Evolutionary conservation across 1,140 invertebrate species (phyloP).

Genomic region (Apis dorsata): DNA sequence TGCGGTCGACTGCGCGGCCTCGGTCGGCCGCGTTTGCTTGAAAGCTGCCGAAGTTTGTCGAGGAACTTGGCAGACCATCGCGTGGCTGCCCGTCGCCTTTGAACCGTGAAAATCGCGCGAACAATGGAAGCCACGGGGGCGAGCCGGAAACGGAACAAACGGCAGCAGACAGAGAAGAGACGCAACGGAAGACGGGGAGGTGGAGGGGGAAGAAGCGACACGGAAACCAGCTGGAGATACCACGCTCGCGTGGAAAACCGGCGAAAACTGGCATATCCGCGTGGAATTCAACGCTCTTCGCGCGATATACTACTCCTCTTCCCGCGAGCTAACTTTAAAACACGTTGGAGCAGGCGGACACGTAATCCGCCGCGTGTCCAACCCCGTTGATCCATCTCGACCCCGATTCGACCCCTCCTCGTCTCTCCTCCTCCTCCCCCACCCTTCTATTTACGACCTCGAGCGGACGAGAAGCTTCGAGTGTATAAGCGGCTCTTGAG

Average conservation of each 20-base stretch:
- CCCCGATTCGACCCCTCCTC: constrained; percentile 18
- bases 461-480: constrained; percentile 18
- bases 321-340: too few relatives aligned
- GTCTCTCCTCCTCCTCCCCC: too few relatives aligned
- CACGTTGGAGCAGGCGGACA: neutral
- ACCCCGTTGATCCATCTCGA: constrained; percentile 21
- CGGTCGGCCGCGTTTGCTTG: constrained; percentile 38
- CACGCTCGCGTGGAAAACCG: neutral
- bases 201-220: constrained; percentile 5
- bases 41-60: constrained; percentile 61
- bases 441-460: constrained; percentile 40
- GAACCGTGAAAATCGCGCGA: constrained; percentile 63
- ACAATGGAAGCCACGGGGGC: constrained; percentile 44
- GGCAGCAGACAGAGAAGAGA: too few relatives aligned
- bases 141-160: constrained; percentile 9
- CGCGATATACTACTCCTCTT: too few relatives aligned
- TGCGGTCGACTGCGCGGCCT: constrained; percentile 37
- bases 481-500: constrained; percentile 31
- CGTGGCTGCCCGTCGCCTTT: constrained; percentile 51
- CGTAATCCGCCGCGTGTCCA: constrained; percentile 29
- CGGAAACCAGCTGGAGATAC: constrained; percentile 11
- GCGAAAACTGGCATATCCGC: neutral
- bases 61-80: constrained; percentile 59
- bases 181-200: neutral
- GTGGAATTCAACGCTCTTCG: constrained; percentile 8